Conservation (phyloP, 2,797 vertebrate species). For the Mustela erminea region DNA sequence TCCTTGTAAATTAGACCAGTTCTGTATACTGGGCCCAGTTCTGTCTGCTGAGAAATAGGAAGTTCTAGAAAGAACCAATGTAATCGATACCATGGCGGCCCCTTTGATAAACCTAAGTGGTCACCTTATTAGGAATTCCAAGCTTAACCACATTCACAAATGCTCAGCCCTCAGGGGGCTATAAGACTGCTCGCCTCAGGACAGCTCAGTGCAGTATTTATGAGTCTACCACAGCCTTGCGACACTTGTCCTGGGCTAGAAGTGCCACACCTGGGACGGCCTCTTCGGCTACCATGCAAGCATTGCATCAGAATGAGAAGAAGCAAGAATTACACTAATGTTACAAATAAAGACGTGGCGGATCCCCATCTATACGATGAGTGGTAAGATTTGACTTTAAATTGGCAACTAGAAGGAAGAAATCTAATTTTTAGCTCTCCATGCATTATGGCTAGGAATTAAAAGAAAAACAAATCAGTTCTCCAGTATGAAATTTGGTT, state of each 20-base stretch:
- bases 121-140: background rate
- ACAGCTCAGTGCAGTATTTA: background rate
- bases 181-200: background rate
- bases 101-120: background rate
- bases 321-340: background rate
- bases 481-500: background rate
- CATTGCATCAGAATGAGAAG: background rate
- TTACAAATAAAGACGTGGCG: background rate
- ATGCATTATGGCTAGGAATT: background rate
- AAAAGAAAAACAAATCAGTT: background rate
- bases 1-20: background rate
- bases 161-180: background rate
- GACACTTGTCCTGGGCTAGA: background rate
- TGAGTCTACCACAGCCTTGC: background rate
- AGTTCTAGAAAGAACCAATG: background rate
- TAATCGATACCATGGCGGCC: background rate
- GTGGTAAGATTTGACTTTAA: background rate
- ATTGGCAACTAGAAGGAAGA: background rate
- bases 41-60: background rate
- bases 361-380: background rate
- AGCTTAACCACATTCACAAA: background rate
- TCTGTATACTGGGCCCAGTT: background rate
- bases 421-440: background rate
- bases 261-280: background rate
- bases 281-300: rapidly evolving